A percentile compares a stretch with the other conserved stretches of the same genome.
Conservation (phyloP, 2,888 invertebrate genomes). For the Lucinisca nassula region DNA sequence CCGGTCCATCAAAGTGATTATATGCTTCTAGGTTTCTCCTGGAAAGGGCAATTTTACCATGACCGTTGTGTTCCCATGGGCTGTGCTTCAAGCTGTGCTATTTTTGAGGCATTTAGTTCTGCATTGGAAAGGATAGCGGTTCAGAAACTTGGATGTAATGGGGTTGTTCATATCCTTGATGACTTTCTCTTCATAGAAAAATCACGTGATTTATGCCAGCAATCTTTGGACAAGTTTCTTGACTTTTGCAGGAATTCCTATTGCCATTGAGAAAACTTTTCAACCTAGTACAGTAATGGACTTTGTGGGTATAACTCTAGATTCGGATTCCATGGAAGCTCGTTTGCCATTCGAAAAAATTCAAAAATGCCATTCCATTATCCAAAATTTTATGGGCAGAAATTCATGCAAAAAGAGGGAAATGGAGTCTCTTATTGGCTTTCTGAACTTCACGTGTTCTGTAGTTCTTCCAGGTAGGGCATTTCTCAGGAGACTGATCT, state of each 20-base stretch:
- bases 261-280: slow-evolving; percentile 29
- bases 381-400: not conserved
- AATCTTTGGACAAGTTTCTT: not conserved
- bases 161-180: slow-evolving; percentile 43
- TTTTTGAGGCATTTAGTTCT: slow-evolving; percentile 45
- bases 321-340: slow-evolving; percentile 14
- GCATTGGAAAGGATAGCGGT: slow-evolving; percentile 44
- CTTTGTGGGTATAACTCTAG: slow-evolving; percentile 28
- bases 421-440: slow-evolving; percentile 30
- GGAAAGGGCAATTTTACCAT: slow-evolving; percentile 31
- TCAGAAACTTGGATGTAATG: not conserved
- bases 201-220: not conserved
- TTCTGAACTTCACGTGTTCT: slow-evolving; percentile 30
- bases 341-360: slow-evolving; percentile 31
- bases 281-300: slow-evolving; percentile 10
- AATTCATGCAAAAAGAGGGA: not conserved
- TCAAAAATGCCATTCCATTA: not conserved
- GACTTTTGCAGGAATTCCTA: slow-evolving; percentile 32
- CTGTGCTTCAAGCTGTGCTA: slow-evolving; percentile 14
- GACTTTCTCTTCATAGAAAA: slow-evolving; percentile 44
- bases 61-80: slow-evolving; percentile 45
- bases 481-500: slow-evolving; percentile 4
- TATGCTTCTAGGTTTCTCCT: slow-evolving; percentile 41
- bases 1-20: slow-evolving; percentile 26
- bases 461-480: slow-evolving; percentile 35